Conservation (phyloP, 2,888 invertebrate species). For the Acleris cristana region DNA sequence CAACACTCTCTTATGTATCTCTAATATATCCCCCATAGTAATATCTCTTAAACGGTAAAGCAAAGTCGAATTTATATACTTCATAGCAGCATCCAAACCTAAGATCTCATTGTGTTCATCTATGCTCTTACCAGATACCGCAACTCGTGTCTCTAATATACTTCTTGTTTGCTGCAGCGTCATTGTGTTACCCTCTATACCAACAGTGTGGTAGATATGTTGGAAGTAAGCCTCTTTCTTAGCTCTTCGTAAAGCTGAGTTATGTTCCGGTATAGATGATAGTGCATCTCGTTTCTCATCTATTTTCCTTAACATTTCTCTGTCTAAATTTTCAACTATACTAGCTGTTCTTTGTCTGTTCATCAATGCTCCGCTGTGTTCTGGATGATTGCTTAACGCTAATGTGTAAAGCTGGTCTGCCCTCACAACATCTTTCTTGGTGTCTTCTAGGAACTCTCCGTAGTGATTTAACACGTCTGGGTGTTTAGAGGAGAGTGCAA, state of each 20-base stretch:
- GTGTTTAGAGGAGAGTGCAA: constrained; percentile 95
- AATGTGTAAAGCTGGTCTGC: constrained; percentile 96
- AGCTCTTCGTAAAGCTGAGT: constrained; percentile 91
- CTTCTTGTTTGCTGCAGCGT: constrained; percentile 95
- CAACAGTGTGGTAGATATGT: constrained; percentile 98
- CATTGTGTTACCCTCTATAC: constrained; percentile 99
- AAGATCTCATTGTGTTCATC: constrained; percentile 98
- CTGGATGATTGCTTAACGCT: constrained; percentile 92
- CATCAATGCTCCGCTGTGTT: constrained; percentile 90
- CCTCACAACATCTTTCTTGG: constrained; percentile 91
- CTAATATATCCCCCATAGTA: constrained; percentile 92
- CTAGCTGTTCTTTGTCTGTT: constrained; percentile 94
- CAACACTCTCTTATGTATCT: constrained; percentile 95
- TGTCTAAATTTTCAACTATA: constrained; percentile 95
- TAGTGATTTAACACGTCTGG: constrained; percentile 96
- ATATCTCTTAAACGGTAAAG: constrained; percentile 91
- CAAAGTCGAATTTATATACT: constrained; percentile 93
- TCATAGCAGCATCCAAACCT: constrained; percentile 96
- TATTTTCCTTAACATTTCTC: constrained; percentile 89
- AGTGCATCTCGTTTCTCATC: constrained; percentile 93
- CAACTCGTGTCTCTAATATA: constrained; percentile 92
- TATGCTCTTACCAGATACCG: constrained; percentile 94
- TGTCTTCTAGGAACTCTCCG: constrained; percentile 96
- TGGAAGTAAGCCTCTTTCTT: constrained; percentile 98
- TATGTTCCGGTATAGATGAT: constrained; percentile 90